Conservation (phyloP, 2,797 vertebrate species). For the Danio albolineatus region DNA sequence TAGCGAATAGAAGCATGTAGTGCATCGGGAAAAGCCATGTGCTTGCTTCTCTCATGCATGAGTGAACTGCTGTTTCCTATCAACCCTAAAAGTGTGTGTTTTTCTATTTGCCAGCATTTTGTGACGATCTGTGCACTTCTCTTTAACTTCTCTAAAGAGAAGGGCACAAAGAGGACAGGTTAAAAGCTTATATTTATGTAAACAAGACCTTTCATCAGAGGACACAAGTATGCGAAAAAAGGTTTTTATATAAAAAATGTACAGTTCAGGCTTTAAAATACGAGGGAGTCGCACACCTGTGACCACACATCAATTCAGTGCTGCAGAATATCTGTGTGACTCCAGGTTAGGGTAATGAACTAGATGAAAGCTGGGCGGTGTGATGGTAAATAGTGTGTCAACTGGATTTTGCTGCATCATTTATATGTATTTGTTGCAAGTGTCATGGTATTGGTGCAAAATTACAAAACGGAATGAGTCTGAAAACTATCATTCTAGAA, state of each 20-base stretch:
- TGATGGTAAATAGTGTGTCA: background rate
- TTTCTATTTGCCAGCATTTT: slow-evolving; percentile 25
- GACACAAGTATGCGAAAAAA: background rate
- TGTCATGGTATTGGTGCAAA: background rate
- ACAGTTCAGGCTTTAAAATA: background rate
- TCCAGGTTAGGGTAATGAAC: background rate
- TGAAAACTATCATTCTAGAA: background rate
- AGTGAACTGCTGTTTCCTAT: slow-evolving; percentile 30
- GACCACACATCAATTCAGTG: background rate
- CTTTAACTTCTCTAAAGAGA: slow-evolving; percentile 23
- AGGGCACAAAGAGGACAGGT: slow-evolving; percentile 34
- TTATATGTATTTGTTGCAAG: background rate
- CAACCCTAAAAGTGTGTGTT: slow-evolving; percentile 10
- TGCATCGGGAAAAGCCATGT: slow-evolving; percentile 44
- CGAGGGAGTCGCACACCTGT: background rate
- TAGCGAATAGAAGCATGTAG: slow-evolving; percentile 34
- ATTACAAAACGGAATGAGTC: background rate
- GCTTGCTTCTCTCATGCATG: slow-evolving; percentile 22
- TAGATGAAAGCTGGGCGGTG: background rate
- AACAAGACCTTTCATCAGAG: slow-evolving; percentile 19
- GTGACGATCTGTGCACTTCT: slow-evolving; percentile 27
- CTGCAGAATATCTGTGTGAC: background rate
- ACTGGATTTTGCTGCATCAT: background rate
- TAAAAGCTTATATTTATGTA: slow-evolving; percentile 44
- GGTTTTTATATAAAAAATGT: background rate